phyloP scores from a whole-genome alignment of 2,113 vertebrate genomes.

The Smithornis capensis region DNA sequence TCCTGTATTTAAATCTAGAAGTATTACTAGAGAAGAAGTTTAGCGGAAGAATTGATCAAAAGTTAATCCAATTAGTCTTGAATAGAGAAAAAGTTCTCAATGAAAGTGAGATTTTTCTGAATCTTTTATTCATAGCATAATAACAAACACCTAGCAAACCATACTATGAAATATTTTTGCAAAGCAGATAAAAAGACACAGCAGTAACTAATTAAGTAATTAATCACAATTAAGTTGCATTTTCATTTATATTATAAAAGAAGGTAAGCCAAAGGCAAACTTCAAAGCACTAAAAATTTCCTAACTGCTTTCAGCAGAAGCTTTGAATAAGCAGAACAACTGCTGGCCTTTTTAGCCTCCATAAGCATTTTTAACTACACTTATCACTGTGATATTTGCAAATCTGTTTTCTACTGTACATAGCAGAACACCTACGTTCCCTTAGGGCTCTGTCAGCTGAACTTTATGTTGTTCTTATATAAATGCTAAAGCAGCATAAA shows the following conservation, averaged over 20 bases:
- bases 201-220: constrained; percentile 43
- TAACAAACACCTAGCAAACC: background rate
- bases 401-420: background rate
- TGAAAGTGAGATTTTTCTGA: background rate
- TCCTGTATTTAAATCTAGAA: background rate
- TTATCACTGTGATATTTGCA: background rate
- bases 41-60: background rate
- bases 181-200: background rate
- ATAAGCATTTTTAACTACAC: background rate
- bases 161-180: background rate
- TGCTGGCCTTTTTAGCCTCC: background rate
- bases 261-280: constrained; percentile 23
- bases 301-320: background rate
- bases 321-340: constrained; percentile 21
- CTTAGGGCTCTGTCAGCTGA: background rate
- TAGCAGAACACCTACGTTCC: background rate
- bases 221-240: constrained; percentile 23
- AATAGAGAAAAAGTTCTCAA: background rate
- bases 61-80: background rate
- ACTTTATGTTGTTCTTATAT: background rate
- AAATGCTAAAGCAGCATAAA: background rate
- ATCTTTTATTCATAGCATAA: background rate
- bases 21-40: background rate
- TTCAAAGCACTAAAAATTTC: constrained; percentile 8
- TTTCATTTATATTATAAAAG: constrained; percentile 6